A percentile compares a stretch with the other conserved stretches of the same genome.
These are phyloP conservation scores for Cerceris rybyensis DNA, from an alignment of 2,888 invertebrate genomes.

Conservation along the genomic window DNA sequence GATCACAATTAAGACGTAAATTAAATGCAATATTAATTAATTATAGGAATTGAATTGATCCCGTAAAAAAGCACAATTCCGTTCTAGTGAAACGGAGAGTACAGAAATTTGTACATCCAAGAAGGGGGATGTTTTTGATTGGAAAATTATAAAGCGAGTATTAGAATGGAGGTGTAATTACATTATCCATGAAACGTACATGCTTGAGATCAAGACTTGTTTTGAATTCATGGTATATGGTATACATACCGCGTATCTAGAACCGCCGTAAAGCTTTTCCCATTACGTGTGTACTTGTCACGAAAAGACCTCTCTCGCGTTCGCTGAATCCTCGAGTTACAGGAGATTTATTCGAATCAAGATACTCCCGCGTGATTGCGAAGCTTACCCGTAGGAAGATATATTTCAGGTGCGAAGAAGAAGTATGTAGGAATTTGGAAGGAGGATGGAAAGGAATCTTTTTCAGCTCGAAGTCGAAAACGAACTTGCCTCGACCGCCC, in stretches of 20 bases:
- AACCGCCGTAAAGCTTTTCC: conserved; percentile 58
- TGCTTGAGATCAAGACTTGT: conserved; percentile 53
- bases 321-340: conserved; percentile 67
- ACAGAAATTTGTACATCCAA: background rate
- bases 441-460: conserved; percentile 45
- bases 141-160: conserved; percentile 43
- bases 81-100: conserved; percentile 23
- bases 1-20: too few relatives aligned
- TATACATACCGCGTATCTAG: conserved; percentile 49
- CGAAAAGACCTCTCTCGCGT: conserved; percentile 51
- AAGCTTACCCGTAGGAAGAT: conserved; percentile 56
- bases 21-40: too few relatives aligned
- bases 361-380: conserved; percentile 68
- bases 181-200: conserved; percentile 44
- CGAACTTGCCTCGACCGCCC: conserved; percentile 42
- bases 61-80: conserved; percentile 17
- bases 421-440: conserved; percentile 55
- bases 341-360: conserved; percentile 75
- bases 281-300: conserved; percentile 69
- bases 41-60: background rate
- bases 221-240: conserved; percentile 64
- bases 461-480: conserved; percentile 40
- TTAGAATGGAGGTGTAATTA: conserved; percentile 56
- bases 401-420: conserved; percentile 68
- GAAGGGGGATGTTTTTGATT: conserved; percentile 19